Percentiles rank a stretch among this genome's conserved stretches.
phyloP scores from a whole-genome alignment of 2,113 vertebrate genomes.

The Leucoraja erinaceus region DNA sequence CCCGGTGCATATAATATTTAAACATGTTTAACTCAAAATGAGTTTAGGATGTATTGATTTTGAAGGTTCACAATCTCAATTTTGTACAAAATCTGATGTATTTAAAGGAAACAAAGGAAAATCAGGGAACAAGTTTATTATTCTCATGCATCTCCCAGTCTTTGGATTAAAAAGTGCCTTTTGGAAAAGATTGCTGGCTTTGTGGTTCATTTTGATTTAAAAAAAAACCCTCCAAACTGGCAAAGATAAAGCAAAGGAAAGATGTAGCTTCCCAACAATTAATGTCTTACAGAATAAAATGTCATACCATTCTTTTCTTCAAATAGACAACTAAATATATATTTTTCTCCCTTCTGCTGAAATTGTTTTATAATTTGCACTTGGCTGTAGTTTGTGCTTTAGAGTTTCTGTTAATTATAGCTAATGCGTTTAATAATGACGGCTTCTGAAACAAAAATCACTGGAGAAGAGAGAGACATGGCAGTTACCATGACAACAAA shows the following conservation, averaged over 20 bases:
- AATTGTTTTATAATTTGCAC: not conserved
- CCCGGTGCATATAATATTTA: too few species aligned
- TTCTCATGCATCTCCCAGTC: not conserved
- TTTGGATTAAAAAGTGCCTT: not conserved
- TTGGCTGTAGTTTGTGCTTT: not conserved
- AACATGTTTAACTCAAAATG: too few species aligned
- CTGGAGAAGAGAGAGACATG: not conserved
- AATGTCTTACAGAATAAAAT: not conserved
- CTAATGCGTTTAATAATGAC: not conserved
- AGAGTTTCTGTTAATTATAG: not conserved
- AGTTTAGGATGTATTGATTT: not conserved
- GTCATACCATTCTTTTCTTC: not conserved
- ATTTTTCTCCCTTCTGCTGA: not conserved
- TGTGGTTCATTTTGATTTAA: not conserved
- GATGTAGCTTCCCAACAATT: not conserved
- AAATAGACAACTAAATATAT: not conserved
- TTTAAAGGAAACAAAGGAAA: not conserved
- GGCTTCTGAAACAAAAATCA: not conserved
- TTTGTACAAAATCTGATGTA: not conserved
- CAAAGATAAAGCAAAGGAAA: not conserved
- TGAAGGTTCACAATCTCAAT: not conserved
- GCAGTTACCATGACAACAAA: constrained; percentile 17
- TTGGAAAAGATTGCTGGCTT: not conserved
- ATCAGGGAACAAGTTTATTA: not conserved
- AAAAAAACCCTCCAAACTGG: not conserved